These are phyloP conservation scores for Sesia bembeciformis DNA, from an alignment of 2,888 invertebrate species.

Conservation along the genomic window DNA sequence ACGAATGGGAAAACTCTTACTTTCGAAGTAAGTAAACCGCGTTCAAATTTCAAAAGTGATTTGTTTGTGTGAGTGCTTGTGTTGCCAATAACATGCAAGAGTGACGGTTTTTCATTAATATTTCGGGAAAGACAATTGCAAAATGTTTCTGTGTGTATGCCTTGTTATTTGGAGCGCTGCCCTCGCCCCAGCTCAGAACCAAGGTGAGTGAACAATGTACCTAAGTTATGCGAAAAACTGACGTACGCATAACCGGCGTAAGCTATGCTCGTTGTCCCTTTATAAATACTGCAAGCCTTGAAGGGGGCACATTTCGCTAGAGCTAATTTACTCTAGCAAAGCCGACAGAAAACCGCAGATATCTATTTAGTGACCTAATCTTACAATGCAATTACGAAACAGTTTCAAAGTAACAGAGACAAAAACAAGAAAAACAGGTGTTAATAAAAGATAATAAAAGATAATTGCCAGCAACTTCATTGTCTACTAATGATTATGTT, in stretches of 20 bases:
- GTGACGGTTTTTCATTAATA: constrained; percentile 31
- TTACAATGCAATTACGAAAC: neutral
- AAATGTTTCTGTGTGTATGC: constrained; percentile 56
- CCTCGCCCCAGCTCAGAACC: constrained; percentile 50
- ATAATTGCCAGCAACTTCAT: constrained; percentile 1
- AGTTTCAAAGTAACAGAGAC: neutral
- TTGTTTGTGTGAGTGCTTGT: constrained; percentile 20
- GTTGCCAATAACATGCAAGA: constrained; percentile 35
- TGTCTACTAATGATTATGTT: constrained; percentile 4
- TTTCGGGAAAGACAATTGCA: constrained; percentile 34
- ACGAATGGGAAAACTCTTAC: constrained; percentile 38
- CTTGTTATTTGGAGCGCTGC: constrained; percentile 61
- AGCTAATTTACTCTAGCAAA: neutral
- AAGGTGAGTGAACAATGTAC: constrained; percentile 65
- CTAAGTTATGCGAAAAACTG: constrained; percentile 20
- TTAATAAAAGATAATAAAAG: neutral
- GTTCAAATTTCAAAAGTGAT: constrained; percentile 6
- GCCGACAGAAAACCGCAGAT: neutral
- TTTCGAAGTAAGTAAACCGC: constrained; percentile 26
- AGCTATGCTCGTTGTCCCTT: neutral
- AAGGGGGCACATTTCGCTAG: neutral
- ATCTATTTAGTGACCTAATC: neutral
- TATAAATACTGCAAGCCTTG: neutral
- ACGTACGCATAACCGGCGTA: neutral
- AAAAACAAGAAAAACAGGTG: neutral